A percentile compares a stretch with the other conserved stretches of the same genome.
Conservation (phyloP, 2,113 vertebrate species). For the Xiphophorus maculatus region DNA sequence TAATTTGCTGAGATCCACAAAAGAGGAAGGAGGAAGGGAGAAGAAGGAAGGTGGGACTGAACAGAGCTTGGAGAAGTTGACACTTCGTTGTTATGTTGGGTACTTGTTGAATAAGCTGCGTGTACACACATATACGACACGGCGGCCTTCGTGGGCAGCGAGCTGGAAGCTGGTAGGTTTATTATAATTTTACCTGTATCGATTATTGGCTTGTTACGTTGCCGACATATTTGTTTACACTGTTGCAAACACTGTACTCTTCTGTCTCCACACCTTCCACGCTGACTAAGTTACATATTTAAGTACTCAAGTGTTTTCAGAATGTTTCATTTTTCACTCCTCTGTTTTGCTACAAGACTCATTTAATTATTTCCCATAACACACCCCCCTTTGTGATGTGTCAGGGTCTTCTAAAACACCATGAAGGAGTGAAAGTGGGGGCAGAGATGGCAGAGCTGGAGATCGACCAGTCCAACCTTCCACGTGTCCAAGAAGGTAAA, state of each 20-base stretch:
- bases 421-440: conserved; percentile 61
- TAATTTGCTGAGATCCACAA: background rate
- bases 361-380: background rate
- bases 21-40: background rate
- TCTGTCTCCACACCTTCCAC: background rate
- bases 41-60: conserved; percentile 12
- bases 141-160: conserved; percentile 34
- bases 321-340: background rate
- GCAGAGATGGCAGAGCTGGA: conserved; percentile 80
- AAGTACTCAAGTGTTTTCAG: background rate
- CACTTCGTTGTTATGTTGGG: conserved; percentile 44
- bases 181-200: conserved; percentile 4
- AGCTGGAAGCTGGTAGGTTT: conserved; percentile 51
- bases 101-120: conserved; percentile 58
- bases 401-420: conserved; percentile 32
- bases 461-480: conserved; percentile 80
- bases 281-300: background rate
- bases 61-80: conserved; percentile 37
- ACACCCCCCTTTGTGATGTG: background rate
- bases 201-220: background rate
- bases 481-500: conserved; percentile 81
- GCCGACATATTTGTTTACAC: background rate
- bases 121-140: conserved; percentile 15
- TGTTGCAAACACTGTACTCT: conserved; percentile 29
- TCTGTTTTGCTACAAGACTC: background rate